phyloP scores from a whole-genome alignment of 2,888 invertebrate species.

The Sesia bembeciformis region DNA sequence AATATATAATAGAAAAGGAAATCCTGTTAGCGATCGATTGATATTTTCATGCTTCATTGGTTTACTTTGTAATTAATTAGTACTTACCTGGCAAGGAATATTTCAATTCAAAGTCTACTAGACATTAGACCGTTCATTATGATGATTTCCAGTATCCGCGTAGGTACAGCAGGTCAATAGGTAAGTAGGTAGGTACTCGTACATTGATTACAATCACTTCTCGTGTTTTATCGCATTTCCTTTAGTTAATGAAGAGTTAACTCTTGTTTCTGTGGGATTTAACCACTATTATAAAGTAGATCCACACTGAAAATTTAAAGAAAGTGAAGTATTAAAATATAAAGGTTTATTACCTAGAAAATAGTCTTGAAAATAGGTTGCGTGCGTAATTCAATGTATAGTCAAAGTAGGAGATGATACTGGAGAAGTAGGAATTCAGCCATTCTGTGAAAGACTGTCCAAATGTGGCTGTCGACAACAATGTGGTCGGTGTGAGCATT shows the following conservation, averaged over 20 bases:
- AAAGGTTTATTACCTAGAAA: background rate
- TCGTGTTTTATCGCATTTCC: background rate
- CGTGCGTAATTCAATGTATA: background rate
- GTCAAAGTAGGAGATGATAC: background rate
- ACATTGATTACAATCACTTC: too few species aligned
- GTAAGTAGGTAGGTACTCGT: too few species aligned
- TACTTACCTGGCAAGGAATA: background rate
- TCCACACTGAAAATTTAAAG: constrained; percentile 44
- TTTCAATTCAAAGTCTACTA: background rate
- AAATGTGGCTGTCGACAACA: background rate
- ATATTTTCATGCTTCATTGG: background rate
- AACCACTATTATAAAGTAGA: constrained; percentile 46
- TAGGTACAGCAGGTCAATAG: too few species aligned
- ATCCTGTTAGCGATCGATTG: background rate
- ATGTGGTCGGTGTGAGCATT: background rate
- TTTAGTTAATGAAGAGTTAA: background rate
- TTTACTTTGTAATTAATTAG: background rate
- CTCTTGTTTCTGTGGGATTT: constrained; percentile 31
- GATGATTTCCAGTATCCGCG: too few species aligned
- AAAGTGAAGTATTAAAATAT: background rate
- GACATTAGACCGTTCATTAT: too few species aligned
- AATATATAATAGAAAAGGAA: too few species aligned
- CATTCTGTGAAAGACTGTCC: background rate
- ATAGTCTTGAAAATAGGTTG: background rate
- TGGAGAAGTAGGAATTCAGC: background rate